Evolutionary conservation across 2,113 vertebrate genomes (phyloP).

Genomic region (Azemiops feae): DNA sequence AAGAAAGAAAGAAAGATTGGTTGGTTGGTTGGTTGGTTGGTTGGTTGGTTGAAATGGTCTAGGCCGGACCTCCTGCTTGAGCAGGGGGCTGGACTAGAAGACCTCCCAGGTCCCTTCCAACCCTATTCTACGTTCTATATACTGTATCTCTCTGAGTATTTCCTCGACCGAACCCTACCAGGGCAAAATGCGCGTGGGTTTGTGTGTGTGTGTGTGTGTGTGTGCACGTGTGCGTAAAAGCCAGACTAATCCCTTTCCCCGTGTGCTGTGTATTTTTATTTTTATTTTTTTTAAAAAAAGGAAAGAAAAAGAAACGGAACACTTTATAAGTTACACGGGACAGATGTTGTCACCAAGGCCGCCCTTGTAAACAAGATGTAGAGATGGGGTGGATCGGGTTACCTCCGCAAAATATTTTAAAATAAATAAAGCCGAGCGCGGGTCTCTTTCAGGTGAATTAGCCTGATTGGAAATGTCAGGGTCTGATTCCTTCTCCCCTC

Average conservation of each 20-base stretch:
- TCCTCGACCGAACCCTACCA: neutral
- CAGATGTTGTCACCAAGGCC: conserved; percentile 67
- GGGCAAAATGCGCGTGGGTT: neutral
- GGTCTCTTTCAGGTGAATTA: conserved; percentile 77
- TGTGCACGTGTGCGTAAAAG: neutral
- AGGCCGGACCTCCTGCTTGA: no score
- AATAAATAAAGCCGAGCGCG: conserved; percentile 76
- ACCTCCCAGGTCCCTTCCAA: no score
- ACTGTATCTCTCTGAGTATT: no score
- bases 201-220: neutral
- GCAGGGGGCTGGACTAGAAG: no score
- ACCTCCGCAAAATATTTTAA: conserved; percentile 69
- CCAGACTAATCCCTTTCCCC: no score
- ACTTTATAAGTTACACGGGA: conserved; percentile 57
- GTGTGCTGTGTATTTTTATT: neutral
- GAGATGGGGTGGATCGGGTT: conserved; percentile 73
- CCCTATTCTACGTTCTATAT: neutral
- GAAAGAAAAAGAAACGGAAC: neutral
- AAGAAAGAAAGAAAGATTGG: no score
- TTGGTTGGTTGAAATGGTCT: no score
- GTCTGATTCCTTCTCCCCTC: conserved; percentile 25
- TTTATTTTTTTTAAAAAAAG: neutral
- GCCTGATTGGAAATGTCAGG: conserved; percentile 80
- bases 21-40: no score
- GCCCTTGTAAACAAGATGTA: conserved; percentile 68